Conservation (phyloP, 2,113 vertebrate species). For the Octodon degus region DNA sequence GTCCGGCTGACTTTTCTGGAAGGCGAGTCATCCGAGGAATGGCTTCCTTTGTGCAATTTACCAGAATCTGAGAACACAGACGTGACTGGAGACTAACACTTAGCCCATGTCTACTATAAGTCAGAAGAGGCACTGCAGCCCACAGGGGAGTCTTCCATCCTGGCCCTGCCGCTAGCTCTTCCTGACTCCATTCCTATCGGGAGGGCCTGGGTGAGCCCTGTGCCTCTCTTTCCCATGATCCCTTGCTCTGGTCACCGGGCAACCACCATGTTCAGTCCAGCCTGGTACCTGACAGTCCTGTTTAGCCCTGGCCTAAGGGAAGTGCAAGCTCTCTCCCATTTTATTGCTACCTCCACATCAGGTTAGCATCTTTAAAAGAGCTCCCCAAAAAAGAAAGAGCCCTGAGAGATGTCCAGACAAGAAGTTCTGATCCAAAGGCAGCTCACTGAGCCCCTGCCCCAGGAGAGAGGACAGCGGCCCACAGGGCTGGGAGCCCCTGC, state of each 20-base stretch:
- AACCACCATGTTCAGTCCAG: accelerated
- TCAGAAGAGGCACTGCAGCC: neutral
- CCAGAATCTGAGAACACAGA: neutral
- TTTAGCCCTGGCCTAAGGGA: neutral
- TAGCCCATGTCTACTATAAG: neutral
- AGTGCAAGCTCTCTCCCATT: neutral
- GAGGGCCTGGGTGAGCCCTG: accelerated
- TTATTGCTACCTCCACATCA: neutral
- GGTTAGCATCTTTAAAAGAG: neutral
- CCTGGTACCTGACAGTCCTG: neutral
- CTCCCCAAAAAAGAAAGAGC: neutral
- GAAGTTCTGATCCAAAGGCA: no score
- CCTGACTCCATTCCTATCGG: neutral
- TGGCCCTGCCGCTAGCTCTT: neutral
- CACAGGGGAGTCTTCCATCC: neutral
- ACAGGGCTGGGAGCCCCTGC: neutral
- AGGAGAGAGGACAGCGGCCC: neutral
- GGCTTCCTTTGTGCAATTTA: neutral
- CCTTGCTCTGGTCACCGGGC: neutral
- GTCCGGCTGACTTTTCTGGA: neutral
- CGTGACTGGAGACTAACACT: accelerated
- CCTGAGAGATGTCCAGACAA: neutral
- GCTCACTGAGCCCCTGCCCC: neutral
- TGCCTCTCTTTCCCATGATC: neutral
- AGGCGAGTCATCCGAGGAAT: accelerated